Conservation (phyloP, 2,797 vertebrate species). For the Microchirus variegatus region DNA sequence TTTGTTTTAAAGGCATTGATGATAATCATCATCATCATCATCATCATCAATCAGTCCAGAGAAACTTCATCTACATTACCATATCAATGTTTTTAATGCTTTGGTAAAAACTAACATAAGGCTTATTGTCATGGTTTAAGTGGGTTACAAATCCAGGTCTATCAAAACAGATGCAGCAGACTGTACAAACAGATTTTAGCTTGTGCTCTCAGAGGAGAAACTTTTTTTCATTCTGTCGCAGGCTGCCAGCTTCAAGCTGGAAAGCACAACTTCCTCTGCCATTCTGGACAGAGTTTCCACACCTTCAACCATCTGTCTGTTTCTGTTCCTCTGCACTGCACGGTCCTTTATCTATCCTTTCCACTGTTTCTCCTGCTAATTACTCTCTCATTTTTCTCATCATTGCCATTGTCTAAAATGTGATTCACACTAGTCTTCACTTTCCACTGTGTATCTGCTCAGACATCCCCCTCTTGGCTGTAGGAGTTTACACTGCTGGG, state of each 20-base stretch:
- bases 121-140: background rate
- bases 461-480: conserved; percentile 24
- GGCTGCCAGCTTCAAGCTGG: conserved; percentile 22
- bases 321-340: conserved; percentile 8
- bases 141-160: conserved; percentile 8
- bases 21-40: too few relatives aligned
- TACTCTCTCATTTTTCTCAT: conserved; percentile 21
- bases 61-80: too few relatives aligned
- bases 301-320: conserved; percentile 40
- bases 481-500: conserved; percentile 11
- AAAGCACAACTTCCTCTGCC: conserved; percentile 32
- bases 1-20: too few relatives aligned
- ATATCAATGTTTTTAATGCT: background rate
- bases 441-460: conserved; percentile 18
- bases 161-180: conserved; percentile 26
- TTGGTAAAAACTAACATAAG: background rate
- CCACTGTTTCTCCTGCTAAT: conserved; percentile 38
- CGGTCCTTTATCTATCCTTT: conserved; percentile 28
- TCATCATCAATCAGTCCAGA: too few relatives aligned
- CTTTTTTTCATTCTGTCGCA: conserved; percentile 28
- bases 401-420: conserved; percentile 30
- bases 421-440: conserved; percentile 14
- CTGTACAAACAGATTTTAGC: conserved; percentile 18
- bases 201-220: conserved; percentile 31
- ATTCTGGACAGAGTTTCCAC: conserved; percentile 22